Percentiles rank a stretch among this genome's conserved stretches.
Conservation (phyloP, 2,797 vertebrate species). For the Limnodromus scolopaceus region DNA sequence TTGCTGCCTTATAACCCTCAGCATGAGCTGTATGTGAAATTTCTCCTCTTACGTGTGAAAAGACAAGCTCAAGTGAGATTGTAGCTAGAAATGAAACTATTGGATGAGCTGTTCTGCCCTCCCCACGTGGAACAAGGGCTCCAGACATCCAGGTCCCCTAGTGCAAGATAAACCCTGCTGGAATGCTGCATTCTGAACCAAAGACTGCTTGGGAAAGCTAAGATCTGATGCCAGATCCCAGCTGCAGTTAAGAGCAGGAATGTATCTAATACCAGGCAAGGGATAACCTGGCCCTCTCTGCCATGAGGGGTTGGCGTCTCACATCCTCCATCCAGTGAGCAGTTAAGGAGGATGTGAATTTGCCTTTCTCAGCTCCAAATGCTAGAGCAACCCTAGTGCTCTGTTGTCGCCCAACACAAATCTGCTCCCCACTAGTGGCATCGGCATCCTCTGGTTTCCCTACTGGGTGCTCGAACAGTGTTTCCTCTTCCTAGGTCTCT, state of each 20-base stretch:
- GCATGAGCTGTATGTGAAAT: neutral
- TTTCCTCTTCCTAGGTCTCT: neutral
- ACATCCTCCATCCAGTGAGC: neutral
- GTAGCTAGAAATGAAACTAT: neutral
- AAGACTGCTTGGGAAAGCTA: neutral
- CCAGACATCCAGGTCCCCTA: neutral
- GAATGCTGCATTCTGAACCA: neutral
- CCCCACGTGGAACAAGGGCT: neutral
- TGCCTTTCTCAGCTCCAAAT: neutral
- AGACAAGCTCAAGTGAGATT: neutral
- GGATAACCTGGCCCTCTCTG: neutral
- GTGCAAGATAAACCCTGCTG: conserved; percentile 2
- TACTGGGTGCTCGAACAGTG: neutral
- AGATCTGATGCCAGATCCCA: neutral
- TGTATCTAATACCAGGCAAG: neutral
- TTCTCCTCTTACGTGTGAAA: neutral
- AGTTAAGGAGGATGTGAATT: neutral
- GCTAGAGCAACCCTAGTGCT: neutral
- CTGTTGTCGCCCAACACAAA: neutral
- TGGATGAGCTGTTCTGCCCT: neutral
- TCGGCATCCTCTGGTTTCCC: neutral
- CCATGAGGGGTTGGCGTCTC: neutral
- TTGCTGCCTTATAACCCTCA: conserved; percentile 15
- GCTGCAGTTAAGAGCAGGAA: neutral
- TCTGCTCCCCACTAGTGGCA: neutral